Percentiles rank a stretch among this genome's conserved stretches.
Evolutionary conservation across 1,140 invertebrate genomes (phyloP).

Genomic region (Drosophila ficusphila): DNA sequence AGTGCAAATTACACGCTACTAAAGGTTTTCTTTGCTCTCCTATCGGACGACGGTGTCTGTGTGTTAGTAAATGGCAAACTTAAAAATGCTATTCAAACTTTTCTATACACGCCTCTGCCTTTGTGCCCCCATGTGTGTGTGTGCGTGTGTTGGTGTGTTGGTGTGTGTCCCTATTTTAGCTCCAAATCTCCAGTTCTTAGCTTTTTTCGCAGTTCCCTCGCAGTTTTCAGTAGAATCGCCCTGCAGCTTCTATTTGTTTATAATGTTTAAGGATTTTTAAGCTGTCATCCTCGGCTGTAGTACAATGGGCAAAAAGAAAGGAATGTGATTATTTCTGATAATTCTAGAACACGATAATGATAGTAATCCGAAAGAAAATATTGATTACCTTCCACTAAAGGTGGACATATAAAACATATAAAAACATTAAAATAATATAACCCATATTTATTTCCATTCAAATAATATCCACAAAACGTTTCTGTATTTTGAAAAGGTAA

Average conservation of each 20-base stretch:
- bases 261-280: constrained; percentile 44
- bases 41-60: constrained; percentile 57
- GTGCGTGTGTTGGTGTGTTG: constrained; percentile 2
- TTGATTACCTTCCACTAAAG: no score
- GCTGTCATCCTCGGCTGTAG: background rate
- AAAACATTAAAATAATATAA: no score
- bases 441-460: no score
- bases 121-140: constrained; percentile 8
- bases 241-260: constrained; percentile 70
- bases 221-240: constrained; percentile 1
- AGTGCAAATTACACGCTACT: constrained; percentile 83
- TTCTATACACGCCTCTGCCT: constrained; percentile 52
- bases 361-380: background rate
- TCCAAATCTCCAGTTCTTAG: constrained; percentile 9
- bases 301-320: constrained; percentile 25
- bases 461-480: background rate
- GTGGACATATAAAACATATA: no score
- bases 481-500: no score
- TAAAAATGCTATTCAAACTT: constrained; percentile 81
- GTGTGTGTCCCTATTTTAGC: constrained; percentile 34
- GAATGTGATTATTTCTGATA: background rate
- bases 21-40: constrained; percentile 69
- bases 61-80: constrained; percentile 77
- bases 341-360: no score
- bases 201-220: constrained; percentile 18